Evolutionary conservation across 1,140 invertebrate species (phyloP), one percentile per base, ranked within the genome.

Genomic region (Penaeus indicus): DNA sequence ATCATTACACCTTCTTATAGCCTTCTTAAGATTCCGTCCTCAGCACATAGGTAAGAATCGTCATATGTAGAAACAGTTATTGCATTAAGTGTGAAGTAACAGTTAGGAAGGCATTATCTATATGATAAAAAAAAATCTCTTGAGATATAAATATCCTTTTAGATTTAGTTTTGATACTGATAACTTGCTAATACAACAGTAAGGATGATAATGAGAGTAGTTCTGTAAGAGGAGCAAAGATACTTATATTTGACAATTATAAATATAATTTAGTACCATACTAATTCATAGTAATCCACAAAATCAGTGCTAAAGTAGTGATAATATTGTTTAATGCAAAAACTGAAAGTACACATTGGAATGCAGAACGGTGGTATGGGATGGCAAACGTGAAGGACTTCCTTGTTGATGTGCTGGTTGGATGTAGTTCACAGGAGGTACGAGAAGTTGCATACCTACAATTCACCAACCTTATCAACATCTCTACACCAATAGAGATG

Each of bases 361-460:
- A 78, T 72, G 54, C 92, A 93, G 93, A 92, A 11, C 92, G 91
- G 25, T 94, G 94, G 91, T 93, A 94, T 90, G 91, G 91, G 10
- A 89, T 94, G 62, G 92, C 92, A 10, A 93, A 92, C 88, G 92
- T 94, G 10, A 92, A 92, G 83, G 94, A 94, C 89, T 94, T 94
- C 91, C 92, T 94, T 62, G 92, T 94, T 67, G 94, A 94, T 90
- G 92, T 94, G n/a, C 91, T 94, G 63, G 92, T 94, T n/a, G 93
- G 94, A 18, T 94, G 93, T 69, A 92, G 93, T 42, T 92, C 93
- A 86, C 63, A 79, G 61, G 92, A 92, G 75, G 93, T 94, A n/a
- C 90, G 94, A 61, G 91, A 92, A 69, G 92, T 92, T 85, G 94
- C 94, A 10, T 91, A 92, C 38, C 92, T 94, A 54, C 93, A 94